Conservation (phyloP, 1,140 invertebrate species). For the Papilio machaon region DNA sequence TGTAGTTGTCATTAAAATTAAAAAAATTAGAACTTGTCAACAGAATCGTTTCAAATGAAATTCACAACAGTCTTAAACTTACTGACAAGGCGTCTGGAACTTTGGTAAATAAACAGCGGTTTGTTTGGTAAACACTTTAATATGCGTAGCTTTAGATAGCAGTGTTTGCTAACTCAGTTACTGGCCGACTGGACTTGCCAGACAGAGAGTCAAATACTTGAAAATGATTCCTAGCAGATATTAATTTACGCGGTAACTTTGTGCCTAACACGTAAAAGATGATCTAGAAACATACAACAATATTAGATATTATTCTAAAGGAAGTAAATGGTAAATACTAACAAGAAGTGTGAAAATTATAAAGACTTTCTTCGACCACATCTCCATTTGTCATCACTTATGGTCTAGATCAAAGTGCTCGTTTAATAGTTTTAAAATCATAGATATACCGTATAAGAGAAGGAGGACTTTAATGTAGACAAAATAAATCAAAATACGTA, state of each 20-base stretch:
- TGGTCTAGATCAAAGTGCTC: too few relatives aligned
- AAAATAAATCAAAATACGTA: background rate
- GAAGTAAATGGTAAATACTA: too few relatives aligned
- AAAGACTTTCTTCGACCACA: too few relatives aligned
- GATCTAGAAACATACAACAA: too few relatives aligned
- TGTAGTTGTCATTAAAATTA: too few relatives aligned
- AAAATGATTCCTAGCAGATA: background rate
- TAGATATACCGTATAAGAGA: background rate
- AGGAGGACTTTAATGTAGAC: background rate
- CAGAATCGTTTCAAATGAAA: conserved; percentile 16
- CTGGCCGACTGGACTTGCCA: background rate
- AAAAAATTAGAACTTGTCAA: background rate
- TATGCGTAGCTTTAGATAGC: conserved; percentile 12
- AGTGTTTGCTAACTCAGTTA: conserved; percentile 13
- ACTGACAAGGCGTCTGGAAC: background rate
- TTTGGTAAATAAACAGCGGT: conserved; percentile 10
- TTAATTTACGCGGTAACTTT: background rate
- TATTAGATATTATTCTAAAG: too few relatives aligned
- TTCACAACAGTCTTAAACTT: conserved; percentile 15
- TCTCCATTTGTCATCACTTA: too few relatives aligned
- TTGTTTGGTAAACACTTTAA: conserved; percentile 25
- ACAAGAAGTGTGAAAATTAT: too few relatives aligned
- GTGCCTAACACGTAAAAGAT: too few relatives aligned
- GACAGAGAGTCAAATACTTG: background rate
- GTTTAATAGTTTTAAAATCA: too few relatives aligned